Conservation (phyloP, 2,113 vertebrate species). For the Ondatra zibethicus region DNA sequence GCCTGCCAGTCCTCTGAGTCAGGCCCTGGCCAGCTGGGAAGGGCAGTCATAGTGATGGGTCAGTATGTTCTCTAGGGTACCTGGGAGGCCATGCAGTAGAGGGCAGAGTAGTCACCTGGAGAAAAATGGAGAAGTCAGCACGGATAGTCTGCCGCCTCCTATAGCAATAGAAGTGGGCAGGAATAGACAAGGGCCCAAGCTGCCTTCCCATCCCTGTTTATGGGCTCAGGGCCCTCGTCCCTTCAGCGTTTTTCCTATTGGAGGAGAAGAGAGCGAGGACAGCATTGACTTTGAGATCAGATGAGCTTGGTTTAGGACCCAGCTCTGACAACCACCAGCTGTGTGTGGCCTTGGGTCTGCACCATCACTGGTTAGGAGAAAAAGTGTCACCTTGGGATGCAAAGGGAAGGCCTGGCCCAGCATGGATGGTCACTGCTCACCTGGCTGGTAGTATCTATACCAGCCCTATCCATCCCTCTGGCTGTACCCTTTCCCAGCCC, state of each 20-base stretch:
- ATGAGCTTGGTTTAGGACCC: neutral
- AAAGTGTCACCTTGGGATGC: neutral
- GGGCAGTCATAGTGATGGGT: neutral
- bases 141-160: neutral
- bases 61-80: neutral
- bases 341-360: neutral
- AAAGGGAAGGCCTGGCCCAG: neutral
- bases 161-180: neutral
- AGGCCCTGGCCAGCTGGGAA: neutral
- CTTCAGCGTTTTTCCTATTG: neutral
- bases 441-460: neutral
- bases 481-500: neutral
- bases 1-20: neutral
- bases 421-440: neutral
- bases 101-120: neutral
- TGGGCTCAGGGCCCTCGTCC: neutral
- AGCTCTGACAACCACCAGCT: neutral
- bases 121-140: neutral
- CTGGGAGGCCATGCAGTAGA: neutral
- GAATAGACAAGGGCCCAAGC: neutral
- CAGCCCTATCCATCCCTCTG: neutral
- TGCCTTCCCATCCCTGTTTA: neutral
- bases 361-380: neutral
- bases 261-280: neutral
- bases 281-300: neutral